Base-by-base conservation (phyloP, 2,888 invertebrate species). In the Norana najaformis region DNA sequence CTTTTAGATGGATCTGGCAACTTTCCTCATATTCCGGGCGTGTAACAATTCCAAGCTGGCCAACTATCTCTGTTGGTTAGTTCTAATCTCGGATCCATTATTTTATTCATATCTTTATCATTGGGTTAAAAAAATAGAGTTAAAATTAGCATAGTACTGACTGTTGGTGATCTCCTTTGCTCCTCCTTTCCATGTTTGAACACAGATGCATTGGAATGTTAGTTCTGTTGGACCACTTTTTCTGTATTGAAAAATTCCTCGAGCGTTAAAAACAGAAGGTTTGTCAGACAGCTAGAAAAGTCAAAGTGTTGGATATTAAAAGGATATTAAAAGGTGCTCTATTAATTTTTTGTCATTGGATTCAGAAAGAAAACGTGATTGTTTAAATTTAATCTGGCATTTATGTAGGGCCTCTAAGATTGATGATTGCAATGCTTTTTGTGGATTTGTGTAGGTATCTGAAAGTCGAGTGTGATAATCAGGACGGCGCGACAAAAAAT, bases 11-110 rank as follows among this genome's bases (percentile, higher is more conserved):
- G 97, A 98, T 95, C 96, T 99, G 89, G 97, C 98, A 0, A 97
- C 97, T 89, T 99, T 99, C 96, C 96, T 99, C 30, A 98, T 99
- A 92, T 96, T 96, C 89, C 96, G 98, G 90, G 98, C 99, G 0
- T 97, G 97, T 95, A 96, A 96, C 93, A 98, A 99, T 96, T 96
- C 97, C 89, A 97, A 96, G 34, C 95, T 99, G 88, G 98, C 98
- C 89, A 99, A 99, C 96, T 99, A 99, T 95, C 97, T 99, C 93
- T 99, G 98, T 95, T 99, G 99, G 99, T 96, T 98, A 92, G 93
- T 92, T n/a, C n/a, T n/a, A 53, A 30, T 5, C 53, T 53, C 53
- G 5, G 13, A 2, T 3, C 47, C 16, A 47, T 5, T 47, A 8
- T 47, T 47, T 47, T n/a, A 20, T 47, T 47, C 47, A 47, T 5